These are phyloP conservation scores for Rhopalosiphum nymphaeae DNA, from an alignment of 2,888 invertebrate genomes.

Conservation along the genomic window DNA sequence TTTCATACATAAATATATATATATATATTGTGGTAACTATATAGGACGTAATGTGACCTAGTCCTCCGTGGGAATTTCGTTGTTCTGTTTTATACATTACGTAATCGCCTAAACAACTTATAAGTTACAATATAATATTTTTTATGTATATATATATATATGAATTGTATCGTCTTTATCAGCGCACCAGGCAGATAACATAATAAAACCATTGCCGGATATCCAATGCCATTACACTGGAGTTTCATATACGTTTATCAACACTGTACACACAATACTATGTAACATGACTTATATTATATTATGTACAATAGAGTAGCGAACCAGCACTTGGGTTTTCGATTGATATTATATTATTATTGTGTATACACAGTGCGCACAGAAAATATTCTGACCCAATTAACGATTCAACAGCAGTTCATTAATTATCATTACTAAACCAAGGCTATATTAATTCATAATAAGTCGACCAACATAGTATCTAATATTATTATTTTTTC, in stretches of 20 bases:
- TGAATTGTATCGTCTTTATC: conserved; percentile 19
- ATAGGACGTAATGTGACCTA: background rate
- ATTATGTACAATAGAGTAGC: background rate
- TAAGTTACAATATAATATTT: background rate
- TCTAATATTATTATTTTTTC: background rate
- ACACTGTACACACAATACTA: background rate
- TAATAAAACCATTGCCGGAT: conserved; percentile 39
- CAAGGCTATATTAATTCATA: conserved; percentile 59
- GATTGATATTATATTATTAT: conserved; percentile 23
- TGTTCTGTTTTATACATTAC: conserved; percentile 45
- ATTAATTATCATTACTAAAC: conserved; percentile 56
- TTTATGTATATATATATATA: background rate
- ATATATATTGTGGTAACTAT: background rate
- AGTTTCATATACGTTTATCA: background rate
- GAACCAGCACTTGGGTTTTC: conserved; percentile 26
- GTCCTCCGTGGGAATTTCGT: conserved; percentile 47
- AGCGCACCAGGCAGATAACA: background rate
- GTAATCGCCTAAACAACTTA: conserved; percentile 35
- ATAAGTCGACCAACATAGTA: conserved; percentile 29
- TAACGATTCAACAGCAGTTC: conserved; percentile 31
- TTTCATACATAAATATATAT: background rate
- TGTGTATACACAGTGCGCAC: background rate
- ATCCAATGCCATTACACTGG: conserved; percentile 50
- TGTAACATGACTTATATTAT: background rate
- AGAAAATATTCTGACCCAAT: conserved; percentile 58